phyloP scores from a whole-genome alignment of 2,888 invertebrate genomes.

The Ariolimax columbianus region DNA sequence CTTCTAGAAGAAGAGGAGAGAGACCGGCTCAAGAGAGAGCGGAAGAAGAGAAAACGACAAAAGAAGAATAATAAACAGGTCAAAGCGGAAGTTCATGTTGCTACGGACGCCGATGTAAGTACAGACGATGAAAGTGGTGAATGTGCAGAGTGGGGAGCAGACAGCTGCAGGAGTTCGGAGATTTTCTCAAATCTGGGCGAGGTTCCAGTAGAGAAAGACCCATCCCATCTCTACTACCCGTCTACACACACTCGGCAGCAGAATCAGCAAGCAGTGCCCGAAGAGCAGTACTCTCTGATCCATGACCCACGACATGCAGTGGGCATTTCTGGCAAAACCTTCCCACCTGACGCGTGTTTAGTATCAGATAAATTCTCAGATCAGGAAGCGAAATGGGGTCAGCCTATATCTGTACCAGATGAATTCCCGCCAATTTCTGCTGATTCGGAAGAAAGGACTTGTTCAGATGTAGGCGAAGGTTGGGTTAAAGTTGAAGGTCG shows the following conservation, averaged over 20 bases:
- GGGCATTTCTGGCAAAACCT: not conserved
- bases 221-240: not conserved
- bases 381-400: conserved; percentile 24
- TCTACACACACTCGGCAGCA: not conserved
- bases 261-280: not conserved
- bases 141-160: not conserved
- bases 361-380: conserved; percentile 6
- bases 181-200: not conserved
- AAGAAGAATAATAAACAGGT: conserved; percentile 34
- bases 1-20: conserved; percentile 42
- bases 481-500: conserved; percentile 45
- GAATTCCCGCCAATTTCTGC: conserved; percentile 37
- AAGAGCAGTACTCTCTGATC: not conserved
- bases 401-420: not conserved
- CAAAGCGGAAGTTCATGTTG: not conserved
- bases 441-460: conserved; percentile 21
- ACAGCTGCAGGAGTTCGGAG: not conserved
- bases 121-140: conserved; percentile 23
- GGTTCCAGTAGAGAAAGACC: not conserved
- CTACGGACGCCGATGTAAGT: conserved; percentile 4
- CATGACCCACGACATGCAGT: not conserved
- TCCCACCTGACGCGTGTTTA: conserved; percentile 22
- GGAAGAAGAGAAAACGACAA: conserved; percentile 39
- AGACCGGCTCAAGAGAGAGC: conserved; percentile 36
- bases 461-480: conserved; percentile 30